phyloP scores from a whole-genome alignment of 2,113 vertebrate species.

The Centrocercus urophasianus region DNA sequence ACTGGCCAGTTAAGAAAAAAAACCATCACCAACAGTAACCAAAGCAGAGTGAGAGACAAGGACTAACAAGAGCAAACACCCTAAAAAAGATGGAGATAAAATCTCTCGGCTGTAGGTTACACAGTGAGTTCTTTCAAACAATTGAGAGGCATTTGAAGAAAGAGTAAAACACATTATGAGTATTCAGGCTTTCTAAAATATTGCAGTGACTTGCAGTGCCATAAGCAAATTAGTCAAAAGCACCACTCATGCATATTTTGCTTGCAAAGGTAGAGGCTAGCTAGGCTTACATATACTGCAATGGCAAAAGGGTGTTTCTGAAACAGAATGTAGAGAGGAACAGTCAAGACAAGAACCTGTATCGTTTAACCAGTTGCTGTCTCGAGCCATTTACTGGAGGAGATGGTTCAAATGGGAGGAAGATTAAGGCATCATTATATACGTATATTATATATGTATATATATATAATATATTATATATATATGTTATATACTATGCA shows the following conservation, averaged over 20 bases:
- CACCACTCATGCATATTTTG: background rate
- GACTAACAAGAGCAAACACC: background rate
- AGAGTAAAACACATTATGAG: background rate
- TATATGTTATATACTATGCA: no score
- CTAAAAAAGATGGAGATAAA: background rate
- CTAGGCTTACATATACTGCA: background rate
- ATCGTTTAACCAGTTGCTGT: background rate
- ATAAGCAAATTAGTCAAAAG: background rate
- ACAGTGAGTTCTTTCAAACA: background rate
- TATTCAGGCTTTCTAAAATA: background rate
- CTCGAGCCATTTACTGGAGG: no score
- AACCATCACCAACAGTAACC: accelerated
- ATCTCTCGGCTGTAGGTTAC: background rate
- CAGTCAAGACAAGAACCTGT: background rate
- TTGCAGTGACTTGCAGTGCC: background rate
- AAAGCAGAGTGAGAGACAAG: background rate
- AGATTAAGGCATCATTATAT: background rate
- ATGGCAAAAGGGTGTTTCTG: background rate
- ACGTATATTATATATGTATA: no score
- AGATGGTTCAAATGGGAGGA: no score
- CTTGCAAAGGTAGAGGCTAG: background rate
- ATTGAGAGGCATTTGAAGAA: background rate
- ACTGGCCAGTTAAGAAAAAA: background rate
- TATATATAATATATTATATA: no score
- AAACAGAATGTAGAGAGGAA: background rate